phyloP scores from a whole-genome alignment of 2,888 invertebrate genomes.

The Eueremaeus valkanovi region DNA sequence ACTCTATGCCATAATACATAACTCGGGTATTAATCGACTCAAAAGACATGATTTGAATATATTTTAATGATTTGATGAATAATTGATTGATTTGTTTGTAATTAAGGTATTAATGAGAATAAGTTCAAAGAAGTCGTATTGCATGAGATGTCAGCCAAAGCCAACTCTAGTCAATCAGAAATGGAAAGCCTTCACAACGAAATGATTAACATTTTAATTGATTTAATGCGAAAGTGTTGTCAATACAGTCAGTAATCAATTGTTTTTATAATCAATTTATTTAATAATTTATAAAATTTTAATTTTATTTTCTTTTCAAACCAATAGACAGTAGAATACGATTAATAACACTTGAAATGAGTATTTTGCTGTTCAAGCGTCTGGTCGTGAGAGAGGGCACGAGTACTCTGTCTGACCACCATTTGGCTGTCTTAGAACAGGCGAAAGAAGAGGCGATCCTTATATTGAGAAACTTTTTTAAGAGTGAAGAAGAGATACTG shows the following conservation, averaged over 20 bases:
- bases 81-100: background rate
- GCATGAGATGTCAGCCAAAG: background rate
- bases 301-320: background rate
- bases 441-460: slow-evolving; percentile 76
- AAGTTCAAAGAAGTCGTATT: slow-evolving; percentile 58
- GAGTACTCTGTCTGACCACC: slow-evolving; percentile 64
- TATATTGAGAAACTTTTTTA: slow-evolving; percentile 71
- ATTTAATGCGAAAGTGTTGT: slow-evolving; percentile 76
- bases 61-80: background rate
- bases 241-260: slow-evolving; percentile 67
- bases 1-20: slow-evolving; percentile 86
- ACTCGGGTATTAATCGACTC: slow-evolving; percentile 72
- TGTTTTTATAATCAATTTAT: background rate
- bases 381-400: slow-evolving; percentile 58
- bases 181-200: slow-evolving; percentile 49
- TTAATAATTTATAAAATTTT: too few relatives aligned
- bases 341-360: slow-evolving; percentile 84
- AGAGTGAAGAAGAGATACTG: slow-evolving; percentile 79
- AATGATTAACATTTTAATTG: slow-evolving; percentile 75
- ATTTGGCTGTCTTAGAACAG: slow-evolving; percentile 65
- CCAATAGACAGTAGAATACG: slow-evolving; percentile 75
- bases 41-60: background rate
- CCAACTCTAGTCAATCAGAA: slow-evolving; percentile 49
- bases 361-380: slow-evolving; percentile 71
- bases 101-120: slow-evolving; percentile 74